Evolutionary conservation across 2,113 vertebrate genomes (phyloP).

Genomic region (Neomonachus schauinslandi): DNA sequence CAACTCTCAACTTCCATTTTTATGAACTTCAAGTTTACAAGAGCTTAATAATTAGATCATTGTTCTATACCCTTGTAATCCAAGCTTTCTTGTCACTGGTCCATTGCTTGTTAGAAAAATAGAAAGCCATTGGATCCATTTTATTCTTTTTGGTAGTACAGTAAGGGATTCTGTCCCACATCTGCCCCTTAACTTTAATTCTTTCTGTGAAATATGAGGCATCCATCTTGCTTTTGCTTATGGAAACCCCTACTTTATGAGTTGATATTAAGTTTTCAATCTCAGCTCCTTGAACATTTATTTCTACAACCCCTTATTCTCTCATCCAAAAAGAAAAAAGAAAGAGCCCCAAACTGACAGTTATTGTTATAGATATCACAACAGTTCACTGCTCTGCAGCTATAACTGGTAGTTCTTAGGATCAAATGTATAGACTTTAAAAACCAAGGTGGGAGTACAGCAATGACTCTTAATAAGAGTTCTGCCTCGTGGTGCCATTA

Average conservation of each 20-base stretch:
- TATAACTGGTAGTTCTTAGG: neutral
- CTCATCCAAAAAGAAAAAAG: neutral
- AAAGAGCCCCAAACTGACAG: neutral
- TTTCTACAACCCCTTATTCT: conserved; percentile 45
- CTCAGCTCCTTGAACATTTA: conserved; percentile 6
- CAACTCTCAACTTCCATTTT: neutral
- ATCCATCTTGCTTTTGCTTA: conserved; percentile 40
- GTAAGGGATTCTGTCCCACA: neutral
- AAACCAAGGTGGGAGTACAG: neutral
- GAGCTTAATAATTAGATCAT: conserved; percentile 27
- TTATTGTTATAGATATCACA: conserved; percentile 18
- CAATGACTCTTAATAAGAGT: neutral
- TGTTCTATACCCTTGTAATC: neutral
- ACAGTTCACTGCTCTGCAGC: neutral
- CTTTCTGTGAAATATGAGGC: conserved; percentile 15
- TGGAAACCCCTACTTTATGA: neutral
- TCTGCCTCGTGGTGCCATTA: neutral
- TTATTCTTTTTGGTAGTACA: conserved; percentile 27
- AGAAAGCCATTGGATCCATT: neutral
- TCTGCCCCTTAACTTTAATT: conserved; percentile 12
- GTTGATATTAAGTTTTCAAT: conserved; percentile 33
- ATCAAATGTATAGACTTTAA: conserved; percentile 31
- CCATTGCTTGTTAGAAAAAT: conserved; percentile 29
- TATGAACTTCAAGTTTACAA: conserved; percentile 32
- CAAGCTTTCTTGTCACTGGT: neutral